Percentiles rank a stretch among this genome's conserved stretches.
phyloP scores from a whole-genome alignment of 1,140 invertebrate genomes.

The Phortica variegata region DNA sequence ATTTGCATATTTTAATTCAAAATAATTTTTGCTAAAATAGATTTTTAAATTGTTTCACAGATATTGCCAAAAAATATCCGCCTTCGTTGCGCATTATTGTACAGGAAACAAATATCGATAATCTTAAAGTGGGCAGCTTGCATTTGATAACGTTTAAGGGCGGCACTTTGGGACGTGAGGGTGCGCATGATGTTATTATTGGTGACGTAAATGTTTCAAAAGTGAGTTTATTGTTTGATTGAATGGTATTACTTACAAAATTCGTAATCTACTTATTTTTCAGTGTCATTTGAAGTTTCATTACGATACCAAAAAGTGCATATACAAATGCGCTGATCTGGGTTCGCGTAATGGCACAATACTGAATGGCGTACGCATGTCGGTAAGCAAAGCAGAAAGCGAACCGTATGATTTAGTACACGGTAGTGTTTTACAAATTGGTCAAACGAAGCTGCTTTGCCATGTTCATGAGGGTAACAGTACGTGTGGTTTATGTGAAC shows the following conservation, averaged over 20 bases:
- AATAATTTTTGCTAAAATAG: not conserved
- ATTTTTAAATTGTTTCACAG: conserved; percentile 54
- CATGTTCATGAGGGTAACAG: conserved; percentile 83
- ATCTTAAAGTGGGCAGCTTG: conserved; percentile 73
- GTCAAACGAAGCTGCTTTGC: conserved; percentile 74
- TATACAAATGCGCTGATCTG: conserved; percentile 75
- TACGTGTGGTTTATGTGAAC: conserved; percentile 88
- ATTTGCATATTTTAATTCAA: not conserved
- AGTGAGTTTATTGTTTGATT: conserved; percentile 56
- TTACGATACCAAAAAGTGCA: conserved; percentile 63
- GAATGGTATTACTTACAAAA: not conserved
- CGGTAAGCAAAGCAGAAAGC: conserved; percentile 71
- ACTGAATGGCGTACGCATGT: conserved; percentile 76
- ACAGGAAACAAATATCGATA: conserved; percentile 67
- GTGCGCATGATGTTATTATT: conserved; percentile 71
- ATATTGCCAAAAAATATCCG: conserved; percentile 72
- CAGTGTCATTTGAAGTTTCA: conserved; percentile 76
- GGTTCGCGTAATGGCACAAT: conserved; percentile 87
- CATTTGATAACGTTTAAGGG: conserved; percentile 86
- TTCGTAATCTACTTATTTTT: too few species aligned
- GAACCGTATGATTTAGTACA: conserved; percentile 66
- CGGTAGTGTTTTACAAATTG: conserved; percentile 71
- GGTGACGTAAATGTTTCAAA: conserved; percentile 80
- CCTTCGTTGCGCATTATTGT: conserved; percentile 88
- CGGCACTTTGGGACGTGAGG: conserved; percentile 81